A percentile compares a stretch with the other conserved stretches of the same genome.
Evolutionary conservation across 2,113 vertebrate genomes (phyloP).

Genomic region (Panurus biarmicus): DNA sequence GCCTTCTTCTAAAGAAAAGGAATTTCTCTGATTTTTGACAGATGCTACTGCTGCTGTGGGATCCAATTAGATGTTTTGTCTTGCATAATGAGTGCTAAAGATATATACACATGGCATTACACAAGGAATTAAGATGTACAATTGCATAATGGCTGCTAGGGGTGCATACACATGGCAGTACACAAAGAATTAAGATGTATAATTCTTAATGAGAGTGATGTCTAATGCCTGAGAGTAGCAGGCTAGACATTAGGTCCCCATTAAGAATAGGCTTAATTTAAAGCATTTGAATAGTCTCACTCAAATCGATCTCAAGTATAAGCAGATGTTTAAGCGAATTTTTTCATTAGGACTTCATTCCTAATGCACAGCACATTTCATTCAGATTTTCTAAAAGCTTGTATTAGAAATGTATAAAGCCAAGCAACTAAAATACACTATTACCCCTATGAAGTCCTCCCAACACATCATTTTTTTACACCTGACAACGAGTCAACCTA

Average conservation of each 20-base stretch:
- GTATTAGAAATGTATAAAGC: neutral
- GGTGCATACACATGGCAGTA: neutral
- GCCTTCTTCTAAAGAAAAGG: neutral
- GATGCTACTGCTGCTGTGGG: neutral
- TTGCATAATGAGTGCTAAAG: neutral
- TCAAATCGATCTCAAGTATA: neutral
- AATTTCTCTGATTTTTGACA: neutral
- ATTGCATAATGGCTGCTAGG: neutral
- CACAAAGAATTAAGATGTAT: neutral
- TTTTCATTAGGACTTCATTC: neutral
- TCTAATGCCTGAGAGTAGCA: neutral
- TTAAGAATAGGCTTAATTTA: neutral
- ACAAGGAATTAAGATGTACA: neutral
- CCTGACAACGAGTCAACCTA: neutral
- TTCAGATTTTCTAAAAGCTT: neutral
- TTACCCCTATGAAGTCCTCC: neutral
- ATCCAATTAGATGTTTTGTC: neutral
- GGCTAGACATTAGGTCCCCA: neutral
- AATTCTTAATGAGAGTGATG: neutral
- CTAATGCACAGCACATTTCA: neutral
- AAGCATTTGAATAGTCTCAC: neutral
- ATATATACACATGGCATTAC: neutral
- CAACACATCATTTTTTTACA: accelerated
- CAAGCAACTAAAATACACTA: neutral
- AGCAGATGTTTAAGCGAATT: neutral